Base-by-base conservation (phyloP, 1,140 invertebrate genomes). In the Bursaphelenchus mucronatus region DNA sequence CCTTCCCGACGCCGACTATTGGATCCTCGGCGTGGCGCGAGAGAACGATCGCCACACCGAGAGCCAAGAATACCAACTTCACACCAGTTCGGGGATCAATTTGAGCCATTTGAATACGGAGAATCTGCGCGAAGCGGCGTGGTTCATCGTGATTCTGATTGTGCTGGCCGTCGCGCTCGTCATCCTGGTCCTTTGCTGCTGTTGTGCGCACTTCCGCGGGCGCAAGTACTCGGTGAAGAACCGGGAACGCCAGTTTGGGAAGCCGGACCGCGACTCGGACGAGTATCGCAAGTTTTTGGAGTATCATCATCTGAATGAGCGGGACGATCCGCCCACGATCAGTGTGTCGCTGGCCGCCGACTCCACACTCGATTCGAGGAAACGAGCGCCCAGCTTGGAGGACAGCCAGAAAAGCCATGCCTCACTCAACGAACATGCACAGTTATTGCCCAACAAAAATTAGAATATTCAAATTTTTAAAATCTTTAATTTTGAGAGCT, bases 121-220 rank as follows among this genome's bases (percentile, higher is more conserved):
- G 57, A 72, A 71, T 30, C 55, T 80, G 9, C 70, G 70, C 57
- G 75, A 57, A 17, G 79, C 79, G 44, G 75, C 70, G 9, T 80
- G 78, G 78, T 80, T 80, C 55, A 63, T 80, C 40, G 67, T 72
- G 47, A 67, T 80, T 43, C 30, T 80, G 19, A 45, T 67, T 44
- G 62, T 63, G 15, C 51, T 78, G 17, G 69, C 63, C n/a, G 50
- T 80, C 21, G 70, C 68, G 40, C 55, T 81, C 8, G 51, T 71
- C 21, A 56, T 79, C 39, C 47, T 80, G 17, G 50, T 66, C 21
- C 64, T 63, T 59, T 73, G 69, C 50, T 79, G 77, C 45, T 69
- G 63, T 52, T 54, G 58, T 10, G 52, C 53, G n/a, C 50, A 49
- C 30, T 39, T 55, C 17, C 61, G 57, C 21, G 50, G 47, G 8